Conservation (phyloP, 2,888 invertebrate genomes). For the Cerastoderma edule region DNA sequence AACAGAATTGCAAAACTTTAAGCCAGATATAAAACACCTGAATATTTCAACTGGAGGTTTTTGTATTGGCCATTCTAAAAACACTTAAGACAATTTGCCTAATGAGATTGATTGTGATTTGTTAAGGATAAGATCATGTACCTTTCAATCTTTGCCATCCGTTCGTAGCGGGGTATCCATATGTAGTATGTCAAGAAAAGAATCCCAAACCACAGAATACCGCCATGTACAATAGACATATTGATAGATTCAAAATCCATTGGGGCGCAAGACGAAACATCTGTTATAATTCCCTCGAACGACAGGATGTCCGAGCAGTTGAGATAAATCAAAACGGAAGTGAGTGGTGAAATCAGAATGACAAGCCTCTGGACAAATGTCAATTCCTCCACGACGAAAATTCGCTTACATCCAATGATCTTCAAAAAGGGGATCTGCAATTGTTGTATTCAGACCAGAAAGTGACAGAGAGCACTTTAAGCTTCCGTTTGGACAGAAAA, state of each 20-base stretch:
- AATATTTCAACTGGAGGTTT: no score
- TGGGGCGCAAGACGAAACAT: constrained; percentile 30
- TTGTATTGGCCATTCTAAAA: no score
- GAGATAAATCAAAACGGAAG: constrained; percentile 28
- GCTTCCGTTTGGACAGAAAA: background rate
- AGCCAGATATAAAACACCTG: no score
- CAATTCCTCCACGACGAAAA: background rate
- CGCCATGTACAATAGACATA: constrained; percentile 15
- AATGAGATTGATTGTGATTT: no score
- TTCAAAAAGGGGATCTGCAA: background rate
- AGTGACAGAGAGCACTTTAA: no score
- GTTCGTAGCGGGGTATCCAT: constrained; percentile 98
- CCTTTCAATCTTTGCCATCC: constrained; percentile 97
- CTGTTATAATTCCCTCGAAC: constrained; percentile 1
- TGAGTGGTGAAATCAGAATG: constrained; percentile 78
- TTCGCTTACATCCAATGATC: constrained; percentile 3
- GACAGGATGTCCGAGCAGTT: constrained; percentile 23
- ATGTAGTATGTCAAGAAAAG: constrained; percentile 98
- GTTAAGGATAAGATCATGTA: no score
- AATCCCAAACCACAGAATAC: constrained; percentile 92
- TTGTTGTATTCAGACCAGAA: background rate
- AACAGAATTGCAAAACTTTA: no score
- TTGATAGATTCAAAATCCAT: constrained; percentile 28
- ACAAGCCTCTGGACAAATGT: constrained; percentile 51
- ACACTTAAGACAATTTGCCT: no score